Evolutionary conservation across 2,113 vertebrate species (phyloP).

Genomic region (Mastomys coucha): DNA sequence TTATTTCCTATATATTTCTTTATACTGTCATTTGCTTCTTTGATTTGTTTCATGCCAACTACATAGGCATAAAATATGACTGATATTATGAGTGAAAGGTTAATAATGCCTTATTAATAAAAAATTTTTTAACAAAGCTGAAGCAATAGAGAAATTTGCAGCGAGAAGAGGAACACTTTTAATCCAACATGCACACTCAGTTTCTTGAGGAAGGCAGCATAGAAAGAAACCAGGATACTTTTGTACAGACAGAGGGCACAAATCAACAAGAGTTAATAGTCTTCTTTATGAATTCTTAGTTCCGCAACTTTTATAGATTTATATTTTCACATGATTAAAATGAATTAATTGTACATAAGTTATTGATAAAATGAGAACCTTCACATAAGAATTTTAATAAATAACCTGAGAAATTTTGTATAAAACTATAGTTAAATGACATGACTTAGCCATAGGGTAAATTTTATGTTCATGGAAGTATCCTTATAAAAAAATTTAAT

Average conservation of each 20-base stretch:
- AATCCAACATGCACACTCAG: not conserved
- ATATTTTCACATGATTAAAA: not conserved
- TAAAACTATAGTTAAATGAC: not conserved
- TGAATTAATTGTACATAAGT: not conserved
- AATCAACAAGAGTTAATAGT: not conserved
- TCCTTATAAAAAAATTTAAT: conserved; percentile 4
- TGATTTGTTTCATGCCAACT: not conserved
- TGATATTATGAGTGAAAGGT: conserved; percentile 23
- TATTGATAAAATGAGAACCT: not conserved
- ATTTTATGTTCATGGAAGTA: not conserved
- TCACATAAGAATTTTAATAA: not conserved
- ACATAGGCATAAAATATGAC: not conserved
- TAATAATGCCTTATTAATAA: conserved; percentile 1
- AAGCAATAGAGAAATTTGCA: not conserved
- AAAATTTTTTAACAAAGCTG: not conserved
- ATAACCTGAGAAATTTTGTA: not conserved
- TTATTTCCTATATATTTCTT: conserved; percentile 24
- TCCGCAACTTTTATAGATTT: not conserved
- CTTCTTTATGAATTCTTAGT: not conserved
- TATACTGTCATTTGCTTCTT: not conserved
- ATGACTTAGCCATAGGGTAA: not conserved
- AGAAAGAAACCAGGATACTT: not conserved
- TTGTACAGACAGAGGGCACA: not conserved
- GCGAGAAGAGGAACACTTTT: not conserved
- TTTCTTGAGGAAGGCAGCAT: not conserved